These are phyloP conservation scores for Drosophila nigricruria DNA, from an alignment of 2,888 invertebrate species.

Conservation along the genomic window DNA sequence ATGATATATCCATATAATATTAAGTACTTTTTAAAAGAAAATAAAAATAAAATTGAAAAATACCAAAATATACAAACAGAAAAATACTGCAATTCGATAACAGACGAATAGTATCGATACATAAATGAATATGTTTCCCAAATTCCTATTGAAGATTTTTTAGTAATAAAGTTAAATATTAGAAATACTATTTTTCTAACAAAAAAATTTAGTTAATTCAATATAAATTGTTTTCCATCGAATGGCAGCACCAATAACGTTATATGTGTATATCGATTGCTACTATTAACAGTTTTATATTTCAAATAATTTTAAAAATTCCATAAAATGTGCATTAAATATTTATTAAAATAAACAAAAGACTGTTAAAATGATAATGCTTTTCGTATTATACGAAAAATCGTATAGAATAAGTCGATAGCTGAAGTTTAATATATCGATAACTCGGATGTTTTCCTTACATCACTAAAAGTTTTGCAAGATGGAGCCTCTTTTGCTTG, in stretches of 20 bases:
- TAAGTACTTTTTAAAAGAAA: too few relatives aligned
- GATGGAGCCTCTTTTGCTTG: constrained; percentile 85
- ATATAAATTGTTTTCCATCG: background rate
- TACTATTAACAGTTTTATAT: rapidly evolving
- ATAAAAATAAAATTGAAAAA: too few relatives aligned
- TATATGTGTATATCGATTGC: constrained; percentile 8
- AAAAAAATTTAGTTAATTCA: too few relatives aligned
- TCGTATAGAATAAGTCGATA: constrained; percentile 20
- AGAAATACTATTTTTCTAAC: too few relatives aligned
- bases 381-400: background rate
- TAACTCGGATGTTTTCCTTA: constrained; percentile 43
- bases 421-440: constrained; percentile 39
- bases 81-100: background rate
- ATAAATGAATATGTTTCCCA: background rate
- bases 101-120: background rate
- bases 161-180: too few relatives aligned
- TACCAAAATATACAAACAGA: background rate
- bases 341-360: background rate
- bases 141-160: too few relatives aligned
- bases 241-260: background rate
- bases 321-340: too few relatives aligned
- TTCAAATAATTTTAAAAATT: too few relatives aligned
- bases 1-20: background rate
- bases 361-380: background rate
- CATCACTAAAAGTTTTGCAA: constrained; percentile 84